These are phyloP conservation scores for Aphidius colemani DNA, from an alignment of 2,888 invertebrate species.

Conservation along the genomic window DNA sequence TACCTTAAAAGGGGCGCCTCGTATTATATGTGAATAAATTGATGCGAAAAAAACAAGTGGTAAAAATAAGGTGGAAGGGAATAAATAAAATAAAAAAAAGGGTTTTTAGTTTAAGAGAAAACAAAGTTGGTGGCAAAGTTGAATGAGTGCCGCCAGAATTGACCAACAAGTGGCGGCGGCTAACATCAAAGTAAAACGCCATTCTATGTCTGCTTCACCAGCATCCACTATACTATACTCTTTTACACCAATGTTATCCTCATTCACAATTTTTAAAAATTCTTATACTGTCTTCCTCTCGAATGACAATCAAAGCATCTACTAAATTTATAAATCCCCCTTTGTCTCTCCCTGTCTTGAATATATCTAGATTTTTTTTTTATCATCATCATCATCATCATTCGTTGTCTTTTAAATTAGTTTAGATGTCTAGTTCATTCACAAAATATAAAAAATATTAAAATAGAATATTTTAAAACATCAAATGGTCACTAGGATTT, in stretches of 20 bases:
- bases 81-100: slow-evolving; percentile 27
- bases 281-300: slow-evolving; percentile 25
- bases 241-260: slow-evolving; percentile 4
- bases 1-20: slow-evolving; percentile 20
- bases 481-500: too few relatives aligned
- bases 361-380: too few relatives aligned
- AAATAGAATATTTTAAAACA: too few relatives aligned
- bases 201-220: slow-evolving; percentile 20
- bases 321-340: slow-evolving; percentile 26
- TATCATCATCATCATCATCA: too few relatives aligned
- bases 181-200: slow-evolving; percentile 32
- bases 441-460: neutral
- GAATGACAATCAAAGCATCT: slow-evolving; percentile 37
- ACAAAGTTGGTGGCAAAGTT: slow-evolving; percentile 29
- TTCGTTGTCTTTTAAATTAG: slow-evolving; percentile 38
- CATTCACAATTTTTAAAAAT: slow-evolving; percentile 4
- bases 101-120: slow-evolving; percentile 26
- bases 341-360: slow-evolving; percentile 13
- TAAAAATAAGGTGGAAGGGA: neutral
- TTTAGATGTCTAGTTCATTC: slow-evolving; percentile 24
- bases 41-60: slow-evolving; percentile 18
- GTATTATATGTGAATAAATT: slow-evolving; percentile 19
- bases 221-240: slow-evolving; percentile 13
- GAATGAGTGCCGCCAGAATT: slow-evolving; percentile 29
- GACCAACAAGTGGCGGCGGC: slow-evolving; percentile 37